A percentile compares a stretch with the other conserved stretches of the same genome.
These are phyloP conservation scores for Carassius auratus DNA, from an alignment of 2,113 vertebrate species.

Conservation along the genomic window DNA sequence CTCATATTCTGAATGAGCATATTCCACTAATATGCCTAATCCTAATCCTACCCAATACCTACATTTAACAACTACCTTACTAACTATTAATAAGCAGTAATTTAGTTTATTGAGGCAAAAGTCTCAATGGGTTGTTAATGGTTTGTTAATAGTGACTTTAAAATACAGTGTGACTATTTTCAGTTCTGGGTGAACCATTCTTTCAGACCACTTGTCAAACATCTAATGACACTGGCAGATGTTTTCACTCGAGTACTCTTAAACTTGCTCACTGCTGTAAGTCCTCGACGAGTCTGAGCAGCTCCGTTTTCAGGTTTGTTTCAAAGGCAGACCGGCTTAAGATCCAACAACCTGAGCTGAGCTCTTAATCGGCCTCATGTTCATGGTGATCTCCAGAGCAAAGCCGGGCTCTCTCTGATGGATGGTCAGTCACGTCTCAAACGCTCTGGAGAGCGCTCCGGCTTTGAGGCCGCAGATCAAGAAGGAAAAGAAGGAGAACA, in stretches of 20 bases:
- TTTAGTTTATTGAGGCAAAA: too few relatives aligned
- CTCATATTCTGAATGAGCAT: too few relatives aligned
- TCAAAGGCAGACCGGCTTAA: constrained; percentile 15
- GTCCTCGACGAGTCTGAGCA: background rate
- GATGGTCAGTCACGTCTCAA: constrained; percentile 39
- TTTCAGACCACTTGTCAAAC: background rate
- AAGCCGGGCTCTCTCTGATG: constrained; percentile 34
- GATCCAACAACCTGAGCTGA: constrained; percentile 24
- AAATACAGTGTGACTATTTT: background rate
- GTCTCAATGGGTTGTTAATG: too few relatives aligned
- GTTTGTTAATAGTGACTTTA: too few relatives aligned
- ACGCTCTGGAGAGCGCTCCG: constrained; percentile 19
- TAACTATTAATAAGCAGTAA: too few relatives aligned
- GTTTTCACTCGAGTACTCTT: background rate
- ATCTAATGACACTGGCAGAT: background rate
- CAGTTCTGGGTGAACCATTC: background rate
- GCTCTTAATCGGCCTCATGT: constrained; percentile 26
- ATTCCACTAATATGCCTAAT: too few relatives aligned
- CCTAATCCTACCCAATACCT: too few relatives aligned
- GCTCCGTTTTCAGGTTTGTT: background rate
- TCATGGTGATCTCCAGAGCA: background rate
- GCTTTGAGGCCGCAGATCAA: constrained; percentile 28
- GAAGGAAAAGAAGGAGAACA: constrained; percentile 54
- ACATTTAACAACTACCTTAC: too few relatives aligned
- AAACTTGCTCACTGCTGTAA: background rate